Evolutionary conservation across 2,888 invertebrate genomes (phyloP).

Genomic region (Zaprionus obscuricornis): DNA sequence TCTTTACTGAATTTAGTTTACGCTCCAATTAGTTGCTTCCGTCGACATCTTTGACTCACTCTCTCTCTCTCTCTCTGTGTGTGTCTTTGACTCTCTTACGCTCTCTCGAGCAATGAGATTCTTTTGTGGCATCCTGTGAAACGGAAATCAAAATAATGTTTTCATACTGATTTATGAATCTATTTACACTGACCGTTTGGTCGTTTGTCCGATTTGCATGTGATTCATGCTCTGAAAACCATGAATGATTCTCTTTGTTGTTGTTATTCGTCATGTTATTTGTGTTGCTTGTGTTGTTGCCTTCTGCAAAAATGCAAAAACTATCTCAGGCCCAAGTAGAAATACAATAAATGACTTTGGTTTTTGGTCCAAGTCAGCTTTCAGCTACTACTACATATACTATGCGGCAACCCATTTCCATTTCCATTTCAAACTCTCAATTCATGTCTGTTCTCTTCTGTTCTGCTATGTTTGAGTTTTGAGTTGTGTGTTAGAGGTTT

Average conservation of each 20-base stretch:
- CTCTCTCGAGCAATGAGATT: too few species aligned
- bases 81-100: slow-evolving; percentile 12
- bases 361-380: slow-evolving; percentile 26
- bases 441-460: too few species aligned
- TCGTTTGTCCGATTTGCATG: slow-evolving; percentile 65
- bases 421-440: too few species aligned
- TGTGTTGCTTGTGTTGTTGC: slow-evolving; percentile 3
- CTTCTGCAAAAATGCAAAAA: slow-evolving; percentile 57
- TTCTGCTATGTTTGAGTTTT: neutral
- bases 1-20: slow-evolving; percentile 48
- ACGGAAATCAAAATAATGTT: slow-evolving; percentile 78
- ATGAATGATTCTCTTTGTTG: slow-evolving; percentile 72
- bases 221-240: slow-evolving; percentile 79
- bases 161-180: slow-evolving; percentile 77
- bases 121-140: slow-evolving; percentile 59
- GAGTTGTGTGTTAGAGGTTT: slow-evolving; percentile 31
- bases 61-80: too few species aligned
- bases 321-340: slow-evolving; percentile 27
- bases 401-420: too few species aligned
- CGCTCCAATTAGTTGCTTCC: slow-evolving; percentile 75
- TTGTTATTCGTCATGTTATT: neutral
- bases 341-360: slow-evolving; percentile 70
- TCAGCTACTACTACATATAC: too few species aligned
- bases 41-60: slow-evolving; percentile 37
- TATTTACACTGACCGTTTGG: slow-evolving; percentile 67